Base-by-base conservation (phyloP, 2,888 invertebrate genomes). In the Mayetiola destructor region DNA sequence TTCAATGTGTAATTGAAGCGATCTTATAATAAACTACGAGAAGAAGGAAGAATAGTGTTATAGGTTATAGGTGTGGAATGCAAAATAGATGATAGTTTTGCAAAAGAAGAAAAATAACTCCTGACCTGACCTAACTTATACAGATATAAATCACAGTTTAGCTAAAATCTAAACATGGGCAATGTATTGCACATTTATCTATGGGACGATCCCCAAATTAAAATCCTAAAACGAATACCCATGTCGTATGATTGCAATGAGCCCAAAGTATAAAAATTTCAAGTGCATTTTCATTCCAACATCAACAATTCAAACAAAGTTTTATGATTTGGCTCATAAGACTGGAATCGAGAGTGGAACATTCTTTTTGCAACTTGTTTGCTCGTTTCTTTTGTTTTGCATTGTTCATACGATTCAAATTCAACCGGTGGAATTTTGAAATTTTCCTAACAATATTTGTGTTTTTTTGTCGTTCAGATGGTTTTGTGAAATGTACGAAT, bases 61-160 rank as follows among this genome's bases (percentile, higher is more conserved):
- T 23, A 42, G 23, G 27, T 27, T 48, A 48, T 27, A 23, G 23
- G n/a, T 48, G 27, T 48, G 23, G 27, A n/a, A 27, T 48, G 6
- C 9, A n/a, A n/a, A 40, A n/a, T 23, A 48, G 27, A 48, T 27
- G 27, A 48, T 27, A 23, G 48, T 27, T 27, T 48, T 16, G 16
- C 48, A 48, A 32, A 32, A 9, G 8, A 32, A 32, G 12, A 8
- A 36, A 36, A 36, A 23, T n/a, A 3, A 23, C 21, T n/a, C 27
- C 27, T 48, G 27, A 23, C 48, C n/a, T n/a, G n/a, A n/a, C n/a
- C n/a, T n/a, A n/a, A n/a, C n/a, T n/a, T n/a, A n/a, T n/a, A n/a
- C n/a, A n/a, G n/a, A n/a, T n/a, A n/a, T 48, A 48, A 48, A 48
- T 48, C 48, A 48, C 48, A 48, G 48, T 48, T 48, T 48, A n/a